Conservation (phyloP, 1,140 invertebrate genomes). For the Caerostris darwini region DNA sequence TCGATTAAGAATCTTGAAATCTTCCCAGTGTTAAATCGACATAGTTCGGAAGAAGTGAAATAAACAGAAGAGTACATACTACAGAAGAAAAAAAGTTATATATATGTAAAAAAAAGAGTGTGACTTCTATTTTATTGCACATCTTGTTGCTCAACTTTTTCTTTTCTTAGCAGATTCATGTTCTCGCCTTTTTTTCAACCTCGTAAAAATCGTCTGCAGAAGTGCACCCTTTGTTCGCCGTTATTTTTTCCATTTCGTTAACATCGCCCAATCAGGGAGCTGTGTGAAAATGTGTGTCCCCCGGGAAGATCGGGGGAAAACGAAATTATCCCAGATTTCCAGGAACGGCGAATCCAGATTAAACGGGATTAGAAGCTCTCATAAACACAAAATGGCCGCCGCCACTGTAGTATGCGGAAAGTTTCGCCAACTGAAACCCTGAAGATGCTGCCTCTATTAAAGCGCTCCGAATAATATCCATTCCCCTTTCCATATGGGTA, state of each 20-base stretch:
- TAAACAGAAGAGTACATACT: not conserved
- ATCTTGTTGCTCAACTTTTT: constrained; percentile 10
- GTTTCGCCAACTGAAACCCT: not conserved
- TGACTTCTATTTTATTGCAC: constrained; percentile 37
- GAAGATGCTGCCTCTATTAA: constrained; percentile 30
- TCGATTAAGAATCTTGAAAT: constrained; percentile 29
- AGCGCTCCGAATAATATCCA: constrained; percentile 54
- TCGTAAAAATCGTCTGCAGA: constrained; percentile 66
- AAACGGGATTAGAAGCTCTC: constrained; percentile 58
- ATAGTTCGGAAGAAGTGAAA: not conserved
- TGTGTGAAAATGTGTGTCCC: constrained; percentile 46
- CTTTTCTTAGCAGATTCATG: constrained; percentile 44
- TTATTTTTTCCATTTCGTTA: constrained; percentile 41
- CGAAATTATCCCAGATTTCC: constrained; percentile 41
- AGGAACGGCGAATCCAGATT: constrained; percentile 56
- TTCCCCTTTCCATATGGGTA: constrained; percentile 48
- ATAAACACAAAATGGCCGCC: constrained; percentile 55
- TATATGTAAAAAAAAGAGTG: not conserved
- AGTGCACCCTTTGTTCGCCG: constrained; percentile 34
- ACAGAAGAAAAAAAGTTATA: not conserved
- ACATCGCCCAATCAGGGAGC: not conserved
- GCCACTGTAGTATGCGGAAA: not conserved
- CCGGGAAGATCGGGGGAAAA: constrained; percentile 48
- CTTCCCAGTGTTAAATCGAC: constrained; percentile 15
- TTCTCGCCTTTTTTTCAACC: constrained; percentile 23